Conservation (phyloP, 2,888 invertebrate genomes). For the Alentia gelatinosa region DNA sequence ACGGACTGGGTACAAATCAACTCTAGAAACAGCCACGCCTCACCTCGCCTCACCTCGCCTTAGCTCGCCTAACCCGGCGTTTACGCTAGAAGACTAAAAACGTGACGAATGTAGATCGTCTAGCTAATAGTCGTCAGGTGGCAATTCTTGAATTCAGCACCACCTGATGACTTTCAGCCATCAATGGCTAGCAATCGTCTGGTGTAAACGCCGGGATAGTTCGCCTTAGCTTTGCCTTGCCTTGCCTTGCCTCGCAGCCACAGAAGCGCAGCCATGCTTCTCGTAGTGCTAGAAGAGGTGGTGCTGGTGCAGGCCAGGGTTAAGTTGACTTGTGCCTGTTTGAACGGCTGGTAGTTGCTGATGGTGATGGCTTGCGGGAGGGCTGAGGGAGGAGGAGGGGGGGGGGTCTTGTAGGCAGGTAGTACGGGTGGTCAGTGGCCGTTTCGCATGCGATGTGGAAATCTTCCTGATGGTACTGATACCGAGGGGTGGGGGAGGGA, state of each 20-base stretch:
- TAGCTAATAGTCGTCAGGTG: too few relatives aligned
- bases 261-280: too few relatives aligned
- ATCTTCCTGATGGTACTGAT: not conserved
- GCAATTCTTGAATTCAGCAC: too few relatives aligned
- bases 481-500: not conserved
- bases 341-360: not conserved
- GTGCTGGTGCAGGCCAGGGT: not conserved
- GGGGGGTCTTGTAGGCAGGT: not conserved
- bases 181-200: too few relatives aligned
- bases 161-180: too few relatives aligned
- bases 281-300: not conserved
- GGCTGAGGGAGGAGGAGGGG: not conserved
- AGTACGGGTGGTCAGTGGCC: not conserved
- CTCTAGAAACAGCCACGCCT: slow-evolving; percentile 6
- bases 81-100: too few relatives aligned
- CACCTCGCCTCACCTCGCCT: not conserved
- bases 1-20: not conserved
- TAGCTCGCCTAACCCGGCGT: too few relatives aligned
- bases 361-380: not conserved
- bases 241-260: too few relatives aligned
- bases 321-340: not conserved
- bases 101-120: too few relatives aligned
- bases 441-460: slow-evolving; percentile 3
- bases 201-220: too few relatives aligned
- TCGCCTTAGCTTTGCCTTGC: too few relatives aligned